phyloP scores from a whole-genome alignment of 2,888 invertebrate genomes.

The Chrysolina oricalcia region DNA sequence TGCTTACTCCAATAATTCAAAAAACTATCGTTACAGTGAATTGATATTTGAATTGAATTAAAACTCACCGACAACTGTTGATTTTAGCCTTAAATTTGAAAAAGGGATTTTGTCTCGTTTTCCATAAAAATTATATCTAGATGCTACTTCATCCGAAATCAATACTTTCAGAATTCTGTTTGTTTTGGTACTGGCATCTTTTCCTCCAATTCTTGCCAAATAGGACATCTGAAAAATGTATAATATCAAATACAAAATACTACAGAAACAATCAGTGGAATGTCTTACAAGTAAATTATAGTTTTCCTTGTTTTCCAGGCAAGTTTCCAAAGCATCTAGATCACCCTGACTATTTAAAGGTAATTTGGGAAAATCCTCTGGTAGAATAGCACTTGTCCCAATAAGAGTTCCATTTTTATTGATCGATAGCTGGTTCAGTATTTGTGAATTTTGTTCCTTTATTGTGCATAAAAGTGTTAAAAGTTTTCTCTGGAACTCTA shows the following conservation, averaged over 20 bases:
- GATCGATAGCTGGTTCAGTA: neutral
- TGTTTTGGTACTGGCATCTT: neutral
- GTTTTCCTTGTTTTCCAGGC: neutral
- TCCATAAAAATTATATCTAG: slow-evolving; percentile 4
- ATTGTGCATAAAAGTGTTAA: neutral
- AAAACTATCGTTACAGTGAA: neutral
- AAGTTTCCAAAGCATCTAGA: neutral
- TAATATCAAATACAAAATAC: neutral
- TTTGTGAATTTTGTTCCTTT: slow-evolving; percentile 13
- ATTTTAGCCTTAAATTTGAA: neutral
- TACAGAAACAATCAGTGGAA: neutral
- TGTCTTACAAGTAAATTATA: slow-evolving; percentile 1
- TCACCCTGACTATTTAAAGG: neutral
- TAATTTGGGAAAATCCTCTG: slow-evolving; percentile 1
- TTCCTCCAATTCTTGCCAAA: slow-evolving; percentile 5
- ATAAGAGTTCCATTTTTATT: neutral
- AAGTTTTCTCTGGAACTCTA: slow-evolving; percentile 19
- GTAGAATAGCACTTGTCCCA: neutral
- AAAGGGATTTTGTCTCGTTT: slow-evolving; percentile 8
- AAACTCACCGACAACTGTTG: slow-evolving; percentile 5
- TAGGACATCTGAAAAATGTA: slow-evolving; percentile 1
- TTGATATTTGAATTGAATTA: too few species aligned
- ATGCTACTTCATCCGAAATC: neutral
- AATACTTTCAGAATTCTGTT: slow-evolving; percentile 20
- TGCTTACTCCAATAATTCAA: neutral